A percentile compares a stretch with the other conserved stretches of the same genome.
phyloP scores from a whole-genome alignment of 2,113 vertebrate genomes.

The Dryoscopus gambensis region DNA sequence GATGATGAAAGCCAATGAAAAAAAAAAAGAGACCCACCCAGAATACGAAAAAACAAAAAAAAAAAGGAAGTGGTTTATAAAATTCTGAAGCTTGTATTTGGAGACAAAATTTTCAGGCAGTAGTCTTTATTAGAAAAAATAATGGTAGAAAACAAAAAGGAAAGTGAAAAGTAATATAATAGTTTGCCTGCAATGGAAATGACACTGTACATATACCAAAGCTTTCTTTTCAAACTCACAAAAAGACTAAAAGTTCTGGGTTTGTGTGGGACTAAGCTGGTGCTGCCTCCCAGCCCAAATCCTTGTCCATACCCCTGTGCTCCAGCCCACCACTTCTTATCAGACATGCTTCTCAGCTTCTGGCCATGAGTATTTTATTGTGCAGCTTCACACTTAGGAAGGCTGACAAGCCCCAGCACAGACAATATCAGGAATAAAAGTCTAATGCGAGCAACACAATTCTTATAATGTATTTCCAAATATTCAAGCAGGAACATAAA shows the following conservation, averaged over 20 bases:
- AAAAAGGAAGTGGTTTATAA: neutral
- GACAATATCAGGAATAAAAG: neutral
- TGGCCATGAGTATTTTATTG: neutral
- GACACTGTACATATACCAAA: neutral
- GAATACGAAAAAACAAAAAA: neutral
- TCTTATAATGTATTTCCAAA: neutral
- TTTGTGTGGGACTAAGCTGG: neutral
- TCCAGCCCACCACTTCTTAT: neutral
- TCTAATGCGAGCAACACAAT: neutral
- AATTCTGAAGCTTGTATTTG: neutral
- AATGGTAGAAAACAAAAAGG: neutral
- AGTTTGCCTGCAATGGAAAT: neutral
- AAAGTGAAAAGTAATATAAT: neutral
- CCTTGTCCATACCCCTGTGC: neutral
- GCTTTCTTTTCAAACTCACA: neutral
- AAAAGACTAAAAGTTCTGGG: neutral
- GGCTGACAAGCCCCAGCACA: neutral
- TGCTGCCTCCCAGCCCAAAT: neutral
- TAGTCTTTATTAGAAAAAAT: neutral
- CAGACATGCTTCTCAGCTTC: neutral
- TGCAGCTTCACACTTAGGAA: neutral
- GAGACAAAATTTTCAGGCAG: neutral
- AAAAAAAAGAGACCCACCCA: neutral
- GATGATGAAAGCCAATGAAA: neutral
- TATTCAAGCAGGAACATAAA: neutral